Base-by-base conservation (phyloP, 2,888 invertebrate species). In the Drosophila recens region DNA sequence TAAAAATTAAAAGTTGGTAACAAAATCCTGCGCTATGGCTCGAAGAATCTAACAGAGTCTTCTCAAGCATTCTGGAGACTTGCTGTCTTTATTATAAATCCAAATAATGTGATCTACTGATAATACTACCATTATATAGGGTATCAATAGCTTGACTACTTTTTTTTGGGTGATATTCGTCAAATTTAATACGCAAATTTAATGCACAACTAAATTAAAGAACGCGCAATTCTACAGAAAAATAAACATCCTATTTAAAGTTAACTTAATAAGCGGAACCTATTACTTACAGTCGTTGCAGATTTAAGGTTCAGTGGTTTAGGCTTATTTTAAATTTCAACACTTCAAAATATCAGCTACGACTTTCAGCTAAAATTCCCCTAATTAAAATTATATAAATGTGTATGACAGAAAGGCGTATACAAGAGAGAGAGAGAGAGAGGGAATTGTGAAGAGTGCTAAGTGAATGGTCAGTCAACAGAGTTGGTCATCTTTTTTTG, bases 181-280 rank as follows among this genome's bases (percentile, higher is more conserved):
- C 48, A 56, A 51, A 61, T 54, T 48, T 46, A 52, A 54, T 67
- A 57, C 52, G 57, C 30, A 51, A 51, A 65, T 74, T 83, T 69
- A 64, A 65, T 59, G 70, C 58, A 67, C 72, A 72, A 71, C 77
- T 71, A 80, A 82, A 20, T 61, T 54, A 13, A 57, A 45, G 11
- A 57, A 9, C 27, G 15, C 30, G 45, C 11, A 13, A 13, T 45
- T 46, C 23, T 20, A 27, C 63, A 34, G 20, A 11, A n/a, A 43
- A 51, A 57, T 36, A 57, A 36, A 51, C 40, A 56, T 34, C 51
- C 48, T 27, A 40, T 20, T 42, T 23, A 11, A 23, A 38, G 20
- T 27, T 10, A 13, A 33, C 38, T 42, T 56, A 43, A 20, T 33
- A 13, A n/a, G 13, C 42, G 23, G 5, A 56, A 33, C 11, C n/a